These are phyloP conservation scores for Brachionus rubens DNA, from an alignment of 1,140 invertebrate species.

Conservation along the genomic window DNA sequence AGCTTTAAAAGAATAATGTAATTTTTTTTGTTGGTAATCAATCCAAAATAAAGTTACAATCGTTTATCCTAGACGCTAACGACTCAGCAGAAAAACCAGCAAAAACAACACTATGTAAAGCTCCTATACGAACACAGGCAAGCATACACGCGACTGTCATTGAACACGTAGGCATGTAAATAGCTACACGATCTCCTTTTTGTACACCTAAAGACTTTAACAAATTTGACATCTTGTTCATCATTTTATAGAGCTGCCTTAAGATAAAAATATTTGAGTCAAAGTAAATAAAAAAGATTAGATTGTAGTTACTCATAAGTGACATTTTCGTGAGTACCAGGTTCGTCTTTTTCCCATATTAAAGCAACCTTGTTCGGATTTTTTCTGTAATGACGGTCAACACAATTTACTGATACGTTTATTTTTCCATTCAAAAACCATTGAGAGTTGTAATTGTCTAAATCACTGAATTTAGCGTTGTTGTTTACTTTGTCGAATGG, in stretches of 20 bases:
- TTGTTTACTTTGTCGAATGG: conserved; percentile 59
- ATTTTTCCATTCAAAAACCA: conserved; percentile 61
- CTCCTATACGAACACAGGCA: conserved; percentile 63
- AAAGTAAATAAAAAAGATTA: conserved; percentile 49
- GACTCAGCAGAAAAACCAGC: conserved; percentile 67
- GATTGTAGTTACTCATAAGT: conserved; percentile 56
- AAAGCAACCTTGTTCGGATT: conserved; percentile 61
- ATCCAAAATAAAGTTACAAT: conserved; percentile 55
- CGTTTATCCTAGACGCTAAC: conserved; percentile 63
- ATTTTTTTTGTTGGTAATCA: background rate
- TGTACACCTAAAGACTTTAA: conserved; percentile 60
- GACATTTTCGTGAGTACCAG: conserved; percentile 58
- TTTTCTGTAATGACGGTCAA: conserved; percentile 62
- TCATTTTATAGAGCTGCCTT: conserved; percentile 40
- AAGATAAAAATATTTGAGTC: conserved; percentile 18
- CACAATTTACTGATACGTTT: conserved; percentile 64
- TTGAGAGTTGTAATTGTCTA: conserved; percentile 53
- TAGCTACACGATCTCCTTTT: conserved; percentile 64
- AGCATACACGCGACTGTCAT: conserved; percentile 62
- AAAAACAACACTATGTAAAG: conserved; percentile 66
- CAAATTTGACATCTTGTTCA: conserved; percentile 59
- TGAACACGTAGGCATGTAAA: conserved; percentile 64
- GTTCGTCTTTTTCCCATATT: conserved; percentile 65
- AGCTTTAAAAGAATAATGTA: background rate
- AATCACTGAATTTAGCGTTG: conserved; percentile 53